phyloP scores from a whole-genome alignment of 1,140 invertebrate genomes.

The Centruroides vittatus region DNA sequence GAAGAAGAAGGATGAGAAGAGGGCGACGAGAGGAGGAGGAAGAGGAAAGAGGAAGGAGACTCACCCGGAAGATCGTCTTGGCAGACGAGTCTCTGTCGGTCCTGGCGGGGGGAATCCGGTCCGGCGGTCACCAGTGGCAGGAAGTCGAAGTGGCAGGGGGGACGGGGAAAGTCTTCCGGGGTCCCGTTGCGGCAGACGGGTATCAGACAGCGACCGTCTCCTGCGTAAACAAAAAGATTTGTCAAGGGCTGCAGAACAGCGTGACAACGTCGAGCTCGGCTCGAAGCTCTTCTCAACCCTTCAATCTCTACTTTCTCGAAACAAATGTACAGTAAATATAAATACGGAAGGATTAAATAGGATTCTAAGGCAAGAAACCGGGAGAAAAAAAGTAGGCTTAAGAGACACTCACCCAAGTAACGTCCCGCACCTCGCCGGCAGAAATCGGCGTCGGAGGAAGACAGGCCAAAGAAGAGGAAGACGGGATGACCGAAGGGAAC shows the following conservation, averaged over 20 bases:
- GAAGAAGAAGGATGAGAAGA: neutral
- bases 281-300: no score
- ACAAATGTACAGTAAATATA: no score
- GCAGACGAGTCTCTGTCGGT: conserved; percentile 26
- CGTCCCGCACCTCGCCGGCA: conserved; percentile 25
- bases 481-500: conserved; percentile 38
- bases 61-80: conserved; percentile 21
- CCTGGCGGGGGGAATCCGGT: conserved; percentile 13
- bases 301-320: no score
- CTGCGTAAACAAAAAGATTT: no score
- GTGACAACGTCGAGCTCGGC: no score
- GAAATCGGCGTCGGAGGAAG: conserved; percentile 15
- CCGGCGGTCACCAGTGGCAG: conserved; percentile 29
- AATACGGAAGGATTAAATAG: no score
- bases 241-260: no score
- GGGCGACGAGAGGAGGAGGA: neutral
- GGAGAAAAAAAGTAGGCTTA: no score
- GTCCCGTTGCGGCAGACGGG: no score
- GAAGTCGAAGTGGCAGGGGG: conserved; percentile 33
- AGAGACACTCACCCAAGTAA: conserved; percentile 21
- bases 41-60: neutral
- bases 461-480: conserved; percentile 34
- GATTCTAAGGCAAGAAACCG: no score
- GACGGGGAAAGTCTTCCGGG: no score
- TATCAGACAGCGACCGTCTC: no score